These are phyloP conservation scores for Drosophila flavopinicola DNA, from an alignment of 2,888 invertebrate genomes.

Conservation along the genomic window DNA sequence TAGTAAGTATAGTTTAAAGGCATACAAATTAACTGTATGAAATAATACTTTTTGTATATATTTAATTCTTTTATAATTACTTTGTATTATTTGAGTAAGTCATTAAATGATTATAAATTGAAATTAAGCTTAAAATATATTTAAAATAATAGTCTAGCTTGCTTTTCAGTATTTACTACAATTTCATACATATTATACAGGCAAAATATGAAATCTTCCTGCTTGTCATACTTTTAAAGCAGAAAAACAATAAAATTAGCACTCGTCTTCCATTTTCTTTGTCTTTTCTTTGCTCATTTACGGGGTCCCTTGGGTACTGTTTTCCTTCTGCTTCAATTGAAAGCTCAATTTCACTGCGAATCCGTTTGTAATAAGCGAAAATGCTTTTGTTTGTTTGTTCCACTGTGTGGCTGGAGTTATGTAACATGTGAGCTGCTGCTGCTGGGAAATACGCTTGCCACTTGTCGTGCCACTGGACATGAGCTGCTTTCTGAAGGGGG, in stretches of 20 bases:
- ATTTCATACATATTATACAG: too few relatives aligned
- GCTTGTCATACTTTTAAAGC: not conserved
- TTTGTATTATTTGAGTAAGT: too few relatives aligned
- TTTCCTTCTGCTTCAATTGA: constrained; percentile 34
- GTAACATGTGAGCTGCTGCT: constrained; percentile 49
- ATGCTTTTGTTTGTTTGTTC: constrained; percentile 13
- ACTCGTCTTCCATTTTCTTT: not conserved
- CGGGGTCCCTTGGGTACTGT: constrained; percentile 28
- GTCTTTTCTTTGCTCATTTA: not conserved
- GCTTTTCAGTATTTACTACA: too few relatives aligned
- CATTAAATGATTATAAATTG: too few relatives aligned
- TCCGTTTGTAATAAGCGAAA: constrained; percentile 39
- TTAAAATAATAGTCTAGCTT: too few relatives aligned
- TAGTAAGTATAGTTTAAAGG: too few relatives aligned
- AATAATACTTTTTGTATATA: too few relatives aligned
- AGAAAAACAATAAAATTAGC: not conserved
- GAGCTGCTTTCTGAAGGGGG: not conserved
- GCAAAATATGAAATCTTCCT: too few relatives aligned
- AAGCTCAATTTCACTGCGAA: constrained; percentile 24
- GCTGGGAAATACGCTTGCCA: constrained; percentile 43
- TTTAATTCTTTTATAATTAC: too few relatives aligned
- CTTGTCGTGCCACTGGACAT: constrained; percentile 50
- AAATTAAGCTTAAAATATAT: too few relatives aligned
- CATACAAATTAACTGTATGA: too few relatives aligned
- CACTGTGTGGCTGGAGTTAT: constrained; percentile 45